Evolutionary conservation across 2,113 vertebrate genomes (phyloP).

Genomic region (Delphinapterus leucas): DNA sequence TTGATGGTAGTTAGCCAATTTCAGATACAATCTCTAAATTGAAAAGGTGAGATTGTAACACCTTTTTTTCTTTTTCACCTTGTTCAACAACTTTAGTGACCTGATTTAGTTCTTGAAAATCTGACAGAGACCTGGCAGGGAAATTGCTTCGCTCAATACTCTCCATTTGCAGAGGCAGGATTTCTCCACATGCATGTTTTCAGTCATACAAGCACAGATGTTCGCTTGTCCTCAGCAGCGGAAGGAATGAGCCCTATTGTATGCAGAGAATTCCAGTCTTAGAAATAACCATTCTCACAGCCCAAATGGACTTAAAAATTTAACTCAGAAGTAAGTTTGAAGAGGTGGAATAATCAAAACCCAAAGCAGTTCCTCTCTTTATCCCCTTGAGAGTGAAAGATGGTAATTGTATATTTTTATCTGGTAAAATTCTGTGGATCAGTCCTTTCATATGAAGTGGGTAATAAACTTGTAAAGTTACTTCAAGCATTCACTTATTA

Average conservation of each 20-base stretch:
- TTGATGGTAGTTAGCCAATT: background rate
- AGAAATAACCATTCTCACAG: background rate
- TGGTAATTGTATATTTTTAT: background rate
- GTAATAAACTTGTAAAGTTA: background rate
- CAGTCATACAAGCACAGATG: background rate
- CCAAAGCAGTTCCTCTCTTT: background rate
- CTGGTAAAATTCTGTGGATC: background rate
- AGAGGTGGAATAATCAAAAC: constrained; percentile 29
- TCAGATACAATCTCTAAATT: background rate
- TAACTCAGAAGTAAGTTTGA: constrained; percentile 2
- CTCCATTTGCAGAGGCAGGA: background rate
- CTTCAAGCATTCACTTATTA: constrained; percentile 7
- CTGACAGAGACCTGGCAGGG: background rate
- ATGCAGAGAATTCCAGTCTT: background rate
- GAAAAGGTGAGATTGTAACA: background rate
- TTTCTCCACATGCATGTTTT: background rate
- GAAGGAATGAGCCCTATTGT: background rate
- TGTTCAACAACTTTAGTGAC: background rate
- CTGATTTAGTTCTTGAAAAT: constrained; percentile 24
- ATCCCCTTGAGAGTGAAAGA: constrained; percentile 2
- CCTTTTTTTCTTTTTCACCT: background rate
- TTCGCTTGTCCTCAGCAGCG: background rate
- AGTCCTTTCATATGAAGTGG: background rate
- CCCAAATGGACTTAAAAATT: constrained; percentile 13
- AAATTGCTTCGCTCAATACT: background rate